A percentile compares a stretch with the other conserved stretches of the same genome.
These are phyloP conservation scores for Drosophila rufa DNA, from an alignment of 1,140 invertebrate species.

Conservation along the genomic window DNA sequence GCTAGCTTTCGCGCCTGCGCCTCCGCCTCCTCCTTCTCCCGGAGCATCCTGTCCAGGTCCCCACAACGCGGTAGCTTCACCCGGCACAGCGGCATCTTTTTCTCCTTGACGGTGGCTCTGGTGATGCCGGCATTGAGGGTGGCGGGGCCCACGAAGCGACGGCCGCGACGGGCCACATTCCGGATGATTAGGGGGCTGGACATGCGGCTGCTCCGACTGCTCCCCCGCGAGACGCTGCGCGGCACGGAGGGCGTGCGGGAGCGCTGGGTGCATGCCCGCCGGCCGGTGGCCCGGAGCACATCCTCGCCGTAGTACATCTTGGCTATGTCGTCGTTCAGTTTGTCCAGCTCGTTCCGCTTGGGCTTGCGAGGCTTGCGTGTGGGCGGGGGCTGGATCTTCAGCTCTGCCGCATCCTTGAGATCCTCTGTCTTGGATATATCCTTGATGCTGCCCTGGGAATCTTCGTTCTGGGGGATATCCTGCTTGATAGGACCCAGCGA, in stretches of 20 bases:
- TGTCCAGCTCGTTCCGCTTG: constrained; percentile 86
- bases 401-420: not conserved
- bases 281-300: constrained; percentile 86
- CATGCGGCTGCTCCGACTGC: constrained; percentile 9
- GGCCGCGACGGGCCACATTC: constrained; percentile 62
- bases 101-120: constrained; percentile 4
- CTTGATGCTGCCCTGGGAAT: no score
- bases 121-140: not conserved
- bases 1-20: not conserved
- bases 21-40: not conserved
- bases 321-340: constrained; percentile 87
- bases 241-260: not conserved
- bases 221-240: not conserved
- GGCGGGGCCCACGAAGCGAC: not conserved
- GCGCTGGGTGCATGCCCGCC: constrained; percentile 82
- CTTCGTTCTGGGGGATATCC: no score
- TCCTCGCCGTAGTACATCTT: constrained; percentile 86
- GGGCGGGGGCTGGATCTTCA: not conserved
- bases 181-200: constrained; percentile 11
- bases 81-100: not conserved
- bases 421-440: no score
- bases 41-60: not conserved
- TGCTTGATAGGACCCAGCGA: no score
- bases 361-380: constrained; percentile 4
- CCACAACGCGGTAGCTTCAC: constrained; percentile 6